phyloP scores from a whole-genome alignment of 1,140 invertebrate genomes.

The Nephila pilipes region DNA sequence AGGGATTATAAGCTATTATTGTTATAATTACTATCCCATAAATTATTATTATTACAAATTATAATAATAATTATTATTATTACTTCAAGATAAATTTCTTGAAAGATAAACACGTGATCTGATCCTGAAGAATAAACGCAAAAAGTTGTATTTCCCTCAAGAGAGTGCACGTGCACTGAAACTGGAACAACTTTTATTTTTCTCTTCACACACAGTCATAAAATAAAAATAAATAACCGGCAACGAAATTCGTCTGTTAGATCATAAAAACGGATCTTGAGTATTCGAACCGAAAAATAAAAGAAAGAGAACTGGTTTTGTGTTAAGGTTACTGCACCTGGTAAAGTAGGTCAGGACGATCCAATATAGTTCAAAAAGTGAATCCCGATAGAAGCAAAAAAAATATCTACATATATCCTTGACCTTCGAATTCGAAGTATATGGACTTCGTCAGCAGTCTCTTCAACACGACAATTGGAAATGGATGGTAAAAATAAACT shows the following conservation, averaged over 20 bases:
- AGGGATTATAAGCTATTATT: no score
- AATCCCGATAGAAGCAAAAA: not conserved
- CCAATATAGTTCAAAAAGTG: conserved; percentile 35
- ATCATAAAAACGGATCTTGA: not conserved
- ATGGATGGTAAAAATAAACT: not conserved
- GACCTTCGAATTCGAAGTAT: conserved; percentile 2
- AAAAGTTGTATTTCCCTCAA: not conserved
- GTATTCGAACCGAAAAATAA: not conserved
- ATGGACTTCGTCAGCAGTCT: not conserved
- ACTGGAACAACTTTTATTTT: conserved; percentile 11
- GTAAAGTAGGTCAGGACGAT: not conserved
- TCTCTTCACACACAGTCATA: not conserved
- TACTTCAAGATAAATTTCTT: no score
- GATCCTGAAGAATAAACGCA: not conserved
- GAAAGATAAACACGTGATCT: no score
- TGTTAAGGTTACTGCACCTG: conserved; percentile 12
- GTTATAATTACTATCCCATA: no score
- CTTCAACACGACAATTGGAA: not conserved
- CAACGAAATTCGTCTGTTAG: conserved; percentile 5
- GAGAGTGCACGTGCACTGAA: conserved; percentile 24
- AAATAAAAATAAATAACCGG: not conserved
- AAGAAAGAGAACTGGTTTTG: conserved; percentile 58
- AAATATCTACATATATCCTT: not conserved
- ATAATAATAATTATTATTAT: no score
- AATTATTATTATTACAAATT: no score